phyloP scores from a whole-genome alignment of 2,113 vertebrate species.

The Vicugna pacos region DNA sequence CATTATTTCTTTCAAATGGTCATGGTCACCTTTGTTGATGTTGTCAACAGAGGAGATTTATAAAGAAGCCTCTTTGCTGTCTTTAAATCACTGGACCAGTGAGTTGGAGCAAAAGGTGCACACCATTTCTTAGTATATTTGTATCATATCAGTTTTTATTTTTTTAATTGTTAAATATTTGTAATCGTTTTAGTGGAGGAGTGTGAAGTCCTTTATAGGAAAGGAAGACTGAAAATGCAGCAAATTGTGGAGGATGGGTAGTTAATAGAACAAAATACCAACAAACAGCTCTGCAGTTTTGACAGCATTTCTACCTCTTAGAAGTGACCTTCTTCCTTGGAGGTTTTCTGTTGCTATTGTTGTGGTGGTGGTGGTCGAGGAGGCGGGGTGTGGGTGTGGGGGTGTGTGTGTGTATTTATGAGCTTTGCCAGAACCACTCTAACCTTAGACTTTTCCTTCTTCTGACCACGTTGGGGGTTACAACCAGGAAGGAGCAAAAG shows the following conservation, averaged over 20 bases:
- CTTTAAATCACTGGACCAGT: neutral
- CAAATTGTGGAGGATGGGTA: neutral
- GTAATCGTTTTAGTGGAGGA: neutral
- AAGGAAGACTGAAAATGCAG: neutral
- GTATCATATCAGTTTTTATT: neutral
- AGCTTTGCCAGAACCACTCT: neutral
- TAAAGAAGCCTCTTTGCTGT: neutral
- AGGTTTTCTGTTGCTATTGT: neutral
- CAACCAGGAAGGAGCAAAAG: neutral
- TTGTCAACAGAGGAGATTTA: neutral
- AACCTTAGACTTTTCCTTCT: neutral
- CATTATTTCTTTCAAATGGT: slow-evolving; percentile 42
- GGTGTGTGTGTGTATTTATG: no score
- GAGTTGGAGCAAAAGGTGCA: neutral
- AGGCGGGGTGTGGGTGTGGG: accelerated
- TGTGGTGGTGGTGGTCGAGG: neutral
- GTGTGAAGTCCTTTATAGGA: neutral
- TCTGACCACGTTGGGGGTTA: neutral
- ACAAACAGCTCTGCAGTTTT: neutral
- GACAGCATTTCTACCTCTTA: neutral
- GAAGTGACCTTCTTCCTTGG: slow-evolving; percentile 10
- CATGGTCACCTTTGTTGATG: neutral
- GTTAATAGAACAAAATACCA: neutral
- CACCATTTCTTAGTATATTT: neutral
- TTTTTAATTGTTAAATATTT: neutral